Percentiles rank a stretch among this genome's conserved stretches.
Evolutionary conservation across 2,113 vertebrate species (phyloP).

Genomic region (Alosa alosa): DNA sequence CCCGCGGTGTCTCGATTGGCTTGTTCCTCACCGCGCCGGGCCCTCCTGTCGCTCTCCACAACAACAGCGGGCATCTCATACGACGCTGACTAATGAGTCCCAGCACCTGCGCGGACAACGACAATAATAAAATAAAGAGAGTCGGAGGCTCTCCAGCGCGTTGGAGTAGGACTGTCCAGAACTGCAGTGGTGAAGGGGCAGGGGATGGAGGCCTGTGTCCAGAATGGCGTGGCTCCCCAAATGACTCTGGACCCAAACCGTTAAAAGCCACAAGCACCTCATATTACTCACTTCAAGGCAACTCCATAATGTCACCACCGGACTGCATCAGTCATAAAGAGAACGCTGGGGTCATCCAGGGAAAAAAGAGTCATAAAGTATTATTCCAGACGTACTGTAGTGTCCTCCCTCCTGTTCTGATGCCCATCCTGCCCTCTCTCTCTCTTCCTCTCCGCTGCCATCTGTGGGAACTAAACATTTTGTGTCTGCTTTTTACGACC

Average conservation of each 20-base stretch:
- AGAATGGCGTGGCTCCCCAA: neutral
- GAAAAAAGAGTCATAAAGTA: neutral
- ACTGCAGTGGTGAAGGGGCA: neutral
- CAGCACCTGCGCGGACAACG: neutral
- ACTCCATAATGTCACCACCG: neutral
- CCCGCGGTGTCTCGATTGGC: neutral
- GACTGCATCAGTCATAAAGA: conserved; percentile 29
- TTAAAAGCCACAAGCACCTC: neutral
- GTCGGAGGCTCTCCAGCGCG: neutral
- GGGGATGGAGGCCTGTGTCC: too few species aligned
- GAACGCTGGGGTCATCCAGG: neutral
- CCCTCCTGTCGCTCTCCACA: neutral
- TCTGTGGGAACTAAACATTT: neutral
- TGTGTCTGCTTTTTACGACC: neutral
- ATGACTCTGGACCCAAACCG: conserved; percentile 4
- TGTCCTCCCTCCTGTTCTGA: neutral
- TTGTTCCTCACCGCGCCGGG: neutral
- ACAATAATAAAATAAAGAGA: neutral
- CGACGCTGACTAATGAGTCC: neutral
- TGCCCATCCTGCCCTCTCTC: neutral
- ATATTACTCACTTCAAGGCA: conserved; percentile 22
- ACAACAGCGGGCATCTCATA: neutral
- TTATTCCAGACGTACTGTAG: neutral
- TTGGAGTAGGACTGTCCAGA: neutral
- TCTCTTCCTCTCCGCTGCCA: neutral